These are phyloP conservation scores for Neopipo cinnamomea DNA, from an alignment of 2,113 vertebrate genomes.

Conservation along the genomic window DNA sequence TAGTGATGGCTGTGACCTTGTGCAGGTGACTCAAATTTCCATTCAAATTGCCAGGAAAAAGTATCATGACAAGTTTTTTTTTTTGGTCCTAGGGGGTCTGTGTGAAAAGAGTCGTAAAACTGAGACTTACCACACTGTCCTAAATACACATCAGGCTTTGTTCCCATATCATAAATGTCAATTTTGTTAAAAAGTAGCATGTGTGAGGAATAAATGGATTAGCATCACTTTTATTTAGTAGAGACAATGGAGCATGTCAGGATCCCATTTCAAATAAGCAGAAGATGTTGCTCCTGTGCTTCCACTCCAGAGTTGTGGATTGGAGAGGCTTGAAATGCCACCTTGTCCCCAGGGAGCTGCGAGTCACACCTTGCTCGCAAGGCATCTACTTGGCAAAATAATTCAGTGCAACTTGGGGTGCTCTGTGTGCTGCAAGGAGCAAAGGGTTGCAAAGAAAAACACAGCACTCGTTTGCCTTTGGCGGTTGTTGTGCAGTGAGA, in stretches of 20 bases:
- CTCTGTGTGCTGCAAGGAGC: not conserved
- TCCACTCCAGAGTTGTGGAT: fast-evolving
- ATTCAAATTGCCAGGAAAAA: not conserved
- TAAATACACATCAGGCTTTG: fast-evolving
- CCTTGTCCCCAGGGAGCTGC: not conserved
- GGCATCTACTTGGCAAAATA: not conserved
- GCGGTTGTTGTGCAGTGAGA: not conserved
- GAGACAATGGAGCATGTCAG: not conserved
- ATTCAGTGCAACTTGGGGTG: not conserved
- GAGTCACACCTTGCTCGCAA: not conserved
- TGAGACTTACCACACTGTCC: not conserved
- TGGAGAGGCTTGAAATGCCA: not conserved
- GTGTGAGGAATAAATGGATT: fast-evolving
- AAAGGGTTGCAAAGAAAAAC: not conserved
- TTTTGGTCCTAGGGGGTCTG: not conserved
- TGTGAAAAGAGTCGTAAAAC: not conserved
- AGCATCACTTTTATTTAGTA: not conserved
- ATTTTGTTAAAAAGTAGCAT: not conserved
- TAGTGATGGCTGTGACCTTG: not conserved
- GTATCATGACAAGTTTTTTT: too few species aligned
- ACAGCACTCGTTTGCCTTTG: not conserved
- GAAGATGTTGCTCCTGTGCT: not conserved
- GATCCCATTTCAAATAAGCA: not conserved
- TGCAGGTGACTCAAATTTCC: not conserved
- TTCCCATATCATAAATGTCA: fast-evolving